phyloP scores from a whole-genome alignment of 2,888 invertebrate genomes.

The Lithodes maja region DNA sequence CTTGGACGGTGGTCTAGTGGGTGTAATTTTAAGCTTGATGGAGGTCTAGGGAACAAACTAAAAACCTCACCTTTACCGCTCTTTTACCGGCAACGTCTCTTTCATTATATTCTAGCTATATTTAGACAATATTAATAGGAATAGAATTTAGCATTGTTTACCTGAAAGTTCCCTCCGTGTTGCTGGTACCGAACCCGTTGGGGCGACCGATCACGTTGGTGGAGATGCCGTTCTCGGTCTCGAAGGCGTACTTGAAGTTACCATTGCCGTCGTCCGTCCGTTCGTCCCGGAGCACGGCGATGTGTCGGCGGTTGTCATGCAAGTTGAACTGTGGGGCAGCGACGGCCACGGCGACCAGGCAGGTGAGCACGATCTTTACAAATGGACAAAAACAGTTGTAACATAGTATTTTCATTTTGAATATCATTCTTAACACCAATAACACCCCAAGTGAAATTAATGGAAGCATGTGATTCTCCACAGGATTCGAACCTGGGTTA shows the following conservation, averaged over 20 bases:
- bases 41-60: too few species aligned
- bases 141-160: background rate
- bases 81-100: too few species aligned
- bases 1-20: too few species aligned
- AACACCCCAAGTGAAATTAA: too few species aligned
- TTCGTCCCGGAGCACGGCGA: slow-evolving; percentile 19
- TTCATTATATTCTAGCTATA: too few species aligned
- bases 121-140: too few species aligned
- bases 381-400: background rate
- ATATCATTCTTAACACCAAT: too few species aligned
- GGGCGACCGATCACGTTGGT: slow-evolving; percentile 28
- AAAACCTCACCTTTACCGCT: too few species aligned
- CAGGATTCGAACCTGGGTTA: too few species aligned
- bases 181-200: slow-evolving; percentile 10
- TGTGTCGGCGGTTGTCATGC: background rate
- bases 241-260: slow-evolving; percentile 49
- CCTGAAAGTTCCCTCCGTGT: slow-evolving; percentile 41
- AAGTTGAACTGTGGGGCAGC: slow-evolving; percentile 27
- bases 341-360: slow-evolving; percentile 39
- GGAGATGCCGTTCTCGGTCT: slow-evolving; percentile 40
- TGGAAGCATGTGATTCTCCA: too few species aligned
- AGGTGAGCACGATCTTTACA: slow-evolving; percentile 41
- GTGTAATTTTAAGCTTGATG: too few species aligned
- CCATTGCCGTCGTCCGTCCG: slow-evolving; percentile 43
- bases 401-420: too few species aligned